Evolutionary conservation across 2,888 invertebrate species (phyloP), one percentile per base, ranked within the genome.

Genomic region (Chrysolina oricalcia): DNA sequence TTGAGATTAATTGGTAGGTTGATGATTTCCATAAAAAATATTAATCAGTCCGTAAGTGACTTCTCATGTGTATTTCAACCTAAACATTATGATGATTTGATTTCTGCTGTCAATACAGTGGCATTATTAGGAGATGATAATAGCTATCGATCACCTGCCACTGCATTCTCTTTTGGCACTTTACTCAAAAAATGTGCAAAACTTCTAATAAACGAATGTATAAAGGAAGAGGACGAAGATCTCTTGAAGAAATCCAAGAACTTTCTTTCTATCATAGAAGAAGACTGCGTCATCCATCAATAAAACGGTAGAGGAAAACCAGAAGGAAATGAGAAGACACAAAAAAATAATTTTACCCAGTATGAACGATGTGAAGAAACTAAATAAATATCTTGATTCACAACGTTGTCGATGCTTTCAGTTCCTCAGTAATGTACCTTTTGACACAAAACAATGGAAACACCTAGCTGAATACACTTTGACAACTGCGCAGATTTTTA

Each of bases 401-500:
- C 40, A 43, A 15, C 19, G 62, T 21, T 40, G 40, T 8, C 23
- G 41, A 9, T 40, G 35, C 15, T n/a, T 56, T 46, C 10, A 17
- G 9, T n/a, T 27, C 23, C 43, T 72, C 17, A 56, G 13, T 21
- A 40, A 72, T n/a, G 48, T 66, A 11, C n/a, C n/a, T n/a, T 67
- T 48, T 56, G n/a, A 46, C 41, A 65, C 56, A 50, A 21, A 21
- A 21, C 9, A 11, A 15, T 79, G 78, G 72, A 73, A 50, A 50
- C n/a, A 59, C 10, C 35, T 80, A 41, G 63, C 71, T 11, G 40
- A 72, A 15, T 69, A 56, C n/a, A 79, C 80, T 17, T 41, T 80
- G n/a, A 76, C 74, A n/a, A 64, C 70, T 0, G 21, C 79, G 11
- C 76, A 75, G 53, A 43, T 78, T 10, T 80, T 79, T 59, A 80